Conservation (phyloP, 1,140 invertebrate species). For the Bathynomus jamesi region DNA sequence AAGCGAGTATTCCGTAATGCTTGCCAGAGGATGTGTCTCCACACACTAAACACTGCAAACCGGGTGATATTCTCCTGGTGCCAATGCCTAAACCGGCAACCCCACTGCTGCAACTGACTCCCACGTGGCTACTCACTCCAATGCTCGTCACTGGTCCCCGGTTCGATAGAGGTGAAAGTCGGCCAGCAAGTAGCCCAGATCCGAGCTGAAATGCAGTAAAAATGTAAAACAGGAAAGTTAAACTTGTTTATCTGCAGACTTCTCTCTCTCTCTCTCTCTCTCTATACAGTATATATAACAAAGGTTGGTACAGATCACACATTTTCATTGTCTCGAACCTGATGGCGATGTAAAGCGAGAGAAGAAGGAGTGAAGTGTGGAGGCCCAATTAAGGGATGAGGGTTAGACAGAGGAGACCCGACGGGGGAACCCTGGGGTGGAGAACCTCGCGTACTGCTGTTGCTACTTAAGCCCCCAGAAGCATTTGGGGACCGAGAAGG, state of each 20-base stretch:
- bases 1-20: slow-evolving; percentile 97
- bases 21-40: slow-evolving; percentile 95
- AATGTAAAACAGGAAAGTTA: too few species aligned
- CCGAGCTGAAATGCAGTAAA: neutral
- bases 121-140: neutral
- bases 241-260: too few species aligned
- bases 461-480: neutral
- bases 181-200: neutral
- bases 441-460: neutral
- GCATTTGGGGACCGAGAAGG: neutral
- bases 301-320: too few species aligned
- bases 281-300: too few species aligned
- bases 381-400: neutral
- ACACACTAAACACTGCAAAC: slow-evolving; percentile 73
- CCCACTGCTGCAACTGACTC: slow-evolving; percentile 5
- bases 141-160: neutral
- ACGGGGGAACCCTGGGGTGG: neutral
- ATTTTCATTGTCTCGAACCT: too few species aligned
- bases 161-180: neutral
- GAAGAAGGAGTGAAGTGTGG: too few species aligned
- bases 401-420: neutral
- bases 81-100: neutral
- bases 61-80: slow-evolving; percentile 29
- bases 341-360: neutral
- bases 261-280: too few species aligned